Conservation (phyloP, 2,888 invertebrate genomes). For the Petrolisthes manimaculis region DNA sequence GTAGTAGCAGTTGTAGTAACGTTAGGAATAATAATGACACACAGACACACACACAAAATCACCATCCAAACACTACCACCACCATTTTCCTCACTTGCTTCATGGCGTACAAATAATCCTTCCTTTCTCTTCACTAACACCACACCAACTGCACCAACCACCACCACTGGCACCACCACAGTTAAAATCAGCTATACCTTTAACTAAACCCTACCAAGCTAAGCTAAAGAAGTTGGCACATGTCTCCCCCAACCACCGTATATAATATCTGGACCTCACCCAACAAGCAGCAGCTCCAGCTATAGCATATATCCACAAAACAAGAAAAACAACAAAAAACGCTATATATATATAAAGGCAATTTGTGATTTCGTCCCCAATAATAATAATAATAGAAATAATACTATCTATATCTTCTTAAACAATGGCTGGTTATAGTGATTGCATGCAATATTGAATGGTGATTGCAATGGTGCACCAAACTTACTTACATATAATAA, state of each 20-base stretch:
- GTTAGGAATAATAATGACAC: not conserved
- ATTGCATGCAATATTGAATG: too few relatives aligned
- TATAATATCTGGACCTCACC: constrained; percentile 25
- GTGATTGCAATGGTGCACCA: too few relatives aligned
- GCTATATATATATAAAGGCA: not conserved
- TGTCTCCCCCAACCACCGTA: constrained; percentile 17
- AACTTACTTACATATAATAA: not conserved
- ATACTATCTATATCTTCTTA: too few relatives aligned
- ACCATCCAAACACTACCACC: not conserved
- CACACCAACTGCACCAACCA: constrained; percentile 31
- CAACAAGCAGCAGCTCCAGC: constrained; percentile 27
- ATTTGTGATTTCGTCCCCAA: not conserved
- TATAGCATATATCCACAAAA: constrained; percentile 1
- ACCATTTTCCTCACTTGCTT: constrained; percentile 31
- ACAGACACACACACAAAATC: not conserved
- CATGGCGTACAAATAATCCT: constrained; percentile 26
- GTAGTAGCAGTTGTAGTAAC: not conserved
- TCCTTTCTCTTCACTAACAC: constrained; percentile 37
- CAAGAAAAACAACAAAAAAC: constrained; percentile 2
- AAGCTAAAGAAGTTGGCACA: constrained; percentile 39
- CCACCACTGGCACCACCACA: too few relatives aligned
- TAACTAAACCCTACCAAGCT: constrained; percentile 23
- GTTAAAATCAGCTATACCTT: constrained; percentile 2
- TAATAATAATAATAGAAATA: too few relatives aligned
- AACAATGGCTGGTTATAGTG: too few relatives aligned